Percentiles rank a stretch among this genome's conserved stretches.
Evolutionary conservation across 2,888 invertebrate genomes (phyloP).

Genomic region (Ophioninae sp.): DNA sequence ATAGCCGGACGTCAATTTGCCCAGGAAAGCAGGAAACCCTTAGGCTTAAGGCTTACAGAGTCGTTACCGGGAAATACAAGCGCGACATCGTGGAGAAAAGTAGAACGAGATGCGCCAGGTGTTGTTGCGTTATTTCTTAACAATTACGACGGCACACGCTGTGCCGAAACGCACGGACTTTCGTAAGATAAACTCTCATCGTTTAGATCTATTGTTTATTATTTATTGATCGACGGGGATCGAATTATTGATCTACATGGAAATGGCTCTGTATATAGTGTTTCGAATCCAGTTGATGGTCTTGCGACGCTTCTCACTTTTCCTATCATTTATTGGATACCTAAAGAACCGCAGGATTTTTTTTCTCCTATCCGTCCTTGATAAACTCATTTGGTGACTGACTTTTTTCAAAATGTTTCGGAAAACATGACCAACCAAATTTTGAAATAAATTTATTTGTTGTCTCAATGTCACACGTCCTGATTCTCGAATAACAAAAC

Average conservation of each 20-base stretch:
- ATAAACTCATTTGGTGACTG: background rate
- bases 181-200: background rate
- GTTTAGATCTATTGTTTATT: slow-evolving; percentile 20
- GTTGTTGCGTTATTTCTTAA: slow-evolving; percentile 75
- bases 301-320: background rate
- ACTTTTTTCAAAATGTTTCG: background rate
- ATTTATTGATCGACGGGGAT: slow-evolving; percentile 13
- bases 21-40: slow-evolving; percentile 65
- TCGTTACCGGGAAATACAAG: slow-evolving; percentile 71
- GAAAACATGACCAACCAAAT: background rate
- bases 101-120: slow-evolving; percentile 71
- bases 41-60: slow-evolving; percentile 72
- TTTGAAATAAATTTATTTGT: background rate
- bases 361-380: background rate
- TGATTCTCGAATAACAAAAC: no score
- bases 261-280: background rate
- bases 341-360: background rate
- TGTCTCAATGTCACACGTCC: background rate
- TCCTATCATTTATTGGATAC: background rate
- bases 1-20: background rate
- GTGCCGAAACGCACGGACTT: background rate
- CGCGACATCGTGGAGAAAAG: slow-evolving; percentile 70
- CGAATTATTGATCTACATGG: background rate
- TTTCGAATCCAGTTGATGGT: background rate
- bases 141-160: background rate